Evolutionary conservation across 2,888 invertebrate species (phyloP).

Genomic region (Synanthedon myopaeformis): DNA sequence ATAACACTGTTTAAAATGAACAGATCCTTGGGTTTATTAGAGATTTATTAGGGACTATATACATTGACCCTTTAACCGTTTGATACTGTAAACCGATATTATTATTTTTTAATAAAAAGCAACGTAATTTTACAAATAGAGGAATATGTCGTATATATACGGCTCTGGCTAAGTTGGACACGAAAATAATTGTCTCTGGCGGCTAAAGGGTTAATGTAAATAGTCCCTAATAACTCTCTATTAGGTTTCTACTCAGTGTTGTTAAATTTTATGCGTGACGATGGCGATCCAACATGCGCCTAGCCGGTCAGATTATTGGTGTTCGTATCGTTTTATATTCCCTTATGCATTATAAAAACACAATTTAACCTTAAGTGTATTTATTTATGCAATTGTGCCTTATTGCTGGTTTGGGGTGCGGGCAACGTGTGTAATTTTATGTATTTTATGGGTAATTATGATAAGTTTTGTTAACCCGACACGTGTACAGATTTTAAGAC

Average conservation of each 20-base stretch:
- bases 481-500: no score
- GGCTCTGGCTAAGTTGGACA: no score
- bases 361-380: background rate
- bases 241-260: background rate
- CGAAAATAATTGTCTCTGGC: no score
- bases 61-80: no score
- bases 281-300: background rate
- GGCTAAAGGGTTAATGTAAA: background rate
- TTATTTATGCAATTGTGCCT: constrained; percentile 5
- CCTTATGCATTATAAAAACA: background rate
- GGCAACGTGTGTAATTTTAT: background rate
- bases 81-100: no score
- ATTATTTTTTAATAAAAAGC: no score
- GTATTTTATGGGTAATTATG: background rate
- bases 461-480: background rate
- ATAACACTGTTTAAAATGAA: no score
- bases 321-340: background rate
- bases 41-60: no score
- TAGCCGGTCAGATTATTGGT: background rate
- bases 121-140: no score
- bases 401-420: background rate
- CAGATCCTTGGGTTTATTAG: no score
- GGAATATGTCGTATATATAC: no score
- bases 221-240: background rate
- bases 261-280: constrained; percentile 6